Evolutionary conservation across 2,888 invertebrate species (phyloP).

Genomic region (Metopia argyrocephala): DNA sequence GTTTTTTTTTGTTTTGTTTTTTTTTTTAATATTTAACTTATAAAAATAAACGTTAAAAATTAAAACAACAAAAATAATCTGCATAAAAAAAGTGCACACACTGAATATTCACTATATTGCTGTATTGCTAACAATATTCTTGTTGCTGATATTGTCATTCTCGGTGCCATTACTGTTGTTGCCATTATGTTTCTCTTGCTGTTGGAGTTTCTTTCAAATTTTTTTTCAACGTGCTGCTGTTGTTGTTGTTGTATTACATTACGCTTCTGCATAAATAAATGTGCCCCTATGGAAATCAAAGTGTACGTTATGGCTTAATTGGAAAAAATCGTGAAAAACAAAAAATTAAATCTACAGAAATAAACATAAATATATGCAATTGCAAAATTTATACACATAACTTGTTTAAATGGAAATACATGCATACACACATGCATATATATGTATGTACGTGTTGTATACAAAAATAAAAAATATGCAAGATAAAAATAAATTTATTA

Average conservation of each 20-base stretch:
- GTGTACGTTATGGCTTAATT: slow-evolving; percentile 60
- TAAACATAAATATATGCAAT: slow-evolving; percentile 27
- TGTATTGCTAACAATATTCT: slow-evolving; percentile 30
- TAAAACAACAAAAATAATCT: slow-evolving; percentile 15
- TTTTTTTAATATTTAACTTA: background rate
- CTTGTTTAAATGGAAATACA: too few species aligned
- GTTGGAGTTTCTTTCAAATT: too few species aligned
- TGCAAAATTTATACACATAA: too few species aligned
- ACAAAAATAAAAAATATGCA: background rate
- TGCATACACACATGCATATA: too few species aligned
- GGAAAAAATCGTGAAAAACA: slow-evolving; percentile 54
- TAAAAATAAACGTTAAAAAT: background rate
- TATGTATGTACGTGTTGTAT: background rate
- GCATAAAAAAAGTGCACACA: slow-evolving; percentile 10
- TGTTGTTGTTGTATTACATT: slow-evolving; percentile 28
- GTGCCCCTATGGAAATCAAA: slow-evolving; percentile 62
- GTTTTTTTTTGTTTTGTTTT: background rate
- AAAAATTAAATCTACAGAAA: slow-evolving; percentile 4
- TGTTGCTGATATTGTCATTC: slow-evolving; percentile 3
- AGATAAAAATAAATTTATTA: background rate
- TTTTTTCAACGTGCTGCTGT: slow-evolving; percentile 28
- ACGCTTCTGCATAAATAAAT: slow-evolving; percentile 54
- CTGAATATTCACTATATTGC: background rate
- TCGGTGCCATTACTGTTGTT: slow-evolving; percentile 12
- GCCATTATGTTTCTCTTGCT: slow-evolving; percentile 19